Base-by-base conservation (phyloP, 2,888 invertebrate species). In the Xestia ashworthii region DNA sequence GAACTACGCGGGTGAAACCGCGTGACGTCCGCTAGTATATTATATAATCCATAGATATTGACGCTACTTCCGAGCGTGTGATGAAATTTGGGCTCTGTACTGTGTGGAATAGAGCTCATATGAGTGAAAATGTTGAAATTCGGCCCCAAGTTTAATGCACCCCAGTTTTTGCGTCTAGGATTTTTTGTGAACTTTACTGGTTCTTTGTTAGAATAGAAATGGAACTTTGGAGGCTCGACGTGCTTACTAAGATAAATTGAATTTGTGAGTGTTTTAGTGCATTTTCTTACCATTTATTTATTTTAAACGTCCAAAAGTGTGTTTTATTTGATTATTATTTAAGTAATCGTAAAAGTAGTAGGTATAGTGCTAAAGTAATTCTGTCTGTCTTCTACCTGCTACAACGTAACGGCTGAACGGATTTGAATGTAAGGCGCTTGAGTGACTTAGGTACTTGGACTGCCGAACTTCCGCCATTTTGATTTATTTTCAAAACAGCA, bases 151-250 rank as follows among this genome's bases (percentile, higher is more conserved):
- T 81, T 75, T 22, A 22, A 44, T 66, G 25, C 11, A 68, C 76
- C 70, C 67, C 25, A 11, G 22, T 78, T 82, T 78, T 72, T 73
- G 32, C 58, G 67, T 41, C 41, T 68, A 80, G 32, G 16, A 68
- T 71, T 79, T 83, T 82, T 83, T 82, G 83, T 74, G 74, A 25
- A 32, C 14, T 62, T 25, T 5, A 58, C 38, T 53, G 76, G 69
- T 64, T 70, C 53, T 81, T 76, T 77, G 78, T 82, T 78, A 46
- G 8, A 38, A 25, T 78, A 46, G 8, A 38, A 25, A n/a, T 32
- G 53, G 48, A n/a, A 41, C 25, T 53, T n/a, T 19, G 53, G 46
- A 25, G 50, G 8, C n/a, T 41, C 38, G n/a, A 0, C 25, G 11
- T 32, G 12, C 16, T 50, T 9, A 16, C 22, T 41, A 22, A 58